phyloP scores from a whole-genome alignment of 2,888 invertebrate species.

The Ectemnius cavifrons region DNA sequence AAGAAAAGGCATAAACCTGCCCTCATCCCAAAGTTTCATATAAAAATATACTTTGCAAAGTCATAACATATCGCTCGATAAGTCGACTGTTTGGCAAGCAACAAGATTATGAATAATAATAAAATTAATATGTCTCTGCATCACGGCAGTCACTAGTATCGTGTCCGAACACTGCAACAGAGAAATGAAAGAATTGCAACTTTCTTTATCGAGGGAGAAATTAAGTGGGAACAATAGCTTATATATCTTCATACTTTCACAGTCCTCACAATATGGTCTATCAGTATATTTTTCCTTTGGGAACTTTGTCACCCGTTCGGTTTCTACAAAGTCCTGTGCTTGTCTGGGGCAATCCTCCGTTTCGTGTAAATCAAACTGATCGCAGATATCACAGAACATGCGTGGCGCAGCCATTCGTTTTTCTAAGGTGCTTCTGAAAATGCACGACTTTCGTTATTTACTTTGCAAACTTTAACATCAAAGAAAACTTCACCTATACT shows the following conservation, averaged over 20 bases:
- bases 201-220: background rate
- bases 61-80: conserved; percentile 53
- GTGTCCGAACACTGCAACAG: conserved; percentile 91
- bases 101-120: conserved; percentile 37
- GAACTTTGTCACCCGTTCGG: conserved; percentile 76
- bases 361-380: conserved; percentile 96
- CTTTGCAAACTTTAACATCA: no score
- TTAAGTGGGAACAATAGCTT: background rate
- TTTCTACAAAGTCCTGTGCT: conserved; percentile 81
- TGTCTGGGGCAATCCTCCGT: conserved; percentile 98
- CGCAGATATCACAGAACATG: conserved; percentile 98
- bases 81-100: conserved; percentile 50
- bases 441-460: background rate
- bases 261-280: conserved; percentile 93
- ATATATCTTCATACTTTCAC: conserved; percentile 86
- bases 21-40: conserved; percentile 44
- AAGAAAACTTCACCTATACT: background rate
- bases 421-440: conserved; percentile 69
- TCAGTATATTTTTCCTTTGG: conserved; percentile 74
- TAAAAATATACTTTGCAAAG: conserved; percentile 64
- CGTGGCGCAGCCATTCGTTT: conserved; percentile 84
- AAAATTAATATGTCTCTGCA: conserved; percentile 86
- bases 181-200: conserved; percentile 16
- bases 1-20: conserved; percentile 50
- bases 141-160: conserved; percentile 92